A percentile compares a stretch with the other conserved stretches of the same genome.
phyloP scores from a whole-genome alignment of 1,140 invertebrate species.

The Solenopsis fugax region DNA sequence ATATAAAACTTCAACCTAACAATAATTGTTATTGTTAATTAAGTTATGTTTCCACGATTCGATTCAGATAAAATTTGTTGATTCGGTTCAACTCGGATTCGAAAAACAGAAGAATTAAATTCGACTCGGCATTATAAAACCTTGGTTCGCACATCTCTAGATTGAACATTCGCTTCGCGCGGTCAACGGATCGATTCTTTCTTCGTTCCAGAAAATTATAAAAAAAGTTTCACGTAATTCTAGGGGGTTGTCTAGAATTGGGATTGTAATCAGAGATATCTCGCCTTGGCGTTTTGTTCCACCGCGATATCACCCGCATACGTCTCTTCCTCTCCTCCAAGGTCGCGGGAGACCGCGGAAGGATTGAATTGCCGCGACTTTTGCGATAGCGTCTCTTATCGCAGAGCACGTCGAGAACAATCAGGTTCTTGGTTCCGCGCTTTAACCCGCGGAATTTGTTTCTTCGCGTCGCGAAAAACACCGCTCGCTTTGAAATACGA shows the following conservation, averaged over 20 bases:
- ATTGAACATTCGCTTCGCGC: neutral
- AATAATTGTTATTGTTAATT: too few species aligned
- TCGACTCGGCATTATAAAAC: too few species aligned
- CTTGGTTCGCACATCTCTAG: too few species aligned
- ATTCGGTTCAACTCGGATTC: too few species aligned
- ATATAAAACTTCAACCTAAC: too few species aligned
- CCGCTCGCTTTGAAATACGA: neutral
- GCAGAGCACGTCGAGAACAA: slow-evolving; percentile 9
- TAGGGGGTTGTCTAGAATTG: too few species aligned
- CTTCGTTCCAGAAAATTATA: neutral
- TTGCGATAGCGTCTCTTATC: slow-evolving; percentile 25
- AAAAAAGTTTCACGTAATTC: neutral
- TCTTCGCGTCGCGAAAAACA: neutral
- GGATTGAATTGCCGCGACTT: neutral
- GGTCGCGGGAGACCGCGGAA: neutral
- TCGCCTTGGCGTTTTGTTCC: neutral
- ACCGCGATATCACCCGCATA: neutral
- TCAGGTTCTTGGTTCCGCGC: neutral
- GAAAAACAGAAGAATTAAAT: too few species aligned
- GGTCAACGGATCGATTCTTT: neutral
- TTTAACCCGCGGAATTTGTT: slow-evolving; percentile 6
- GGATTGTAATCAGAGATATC: neutral
- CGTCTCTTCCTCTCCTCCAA: neutral
- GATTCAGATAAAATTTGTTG: too few species aligned
- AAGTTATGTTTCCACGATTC: too few species aligned